These are phyloP conservation scores for Xenentodon cancila DNA, from an alignment of 2,797 vertebrate genomes.

Conservation along the genomic window DNA sequence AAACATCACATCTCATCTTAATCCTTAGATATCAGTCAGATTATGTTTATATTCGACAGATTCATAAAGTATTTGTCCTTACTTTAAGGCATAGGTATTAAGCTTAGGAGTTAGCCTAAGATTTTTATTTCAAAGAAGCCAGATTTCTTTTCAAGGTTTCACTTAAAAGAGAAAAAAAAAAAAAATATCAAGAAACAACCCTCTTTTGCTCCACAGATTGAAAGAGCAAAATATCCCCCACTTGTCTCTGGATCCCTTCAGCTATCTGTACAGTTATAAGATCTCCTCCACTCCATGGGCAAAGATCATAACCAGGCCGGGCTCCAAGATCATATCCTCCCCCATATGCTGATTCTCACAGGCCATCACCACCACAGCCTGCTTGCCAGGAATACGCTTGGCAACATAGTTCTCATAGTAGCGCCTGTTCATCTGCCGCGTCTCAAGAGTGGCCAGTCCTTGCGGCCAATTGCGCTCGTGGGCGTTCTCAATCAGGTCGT, in stretches of 20 bases:
- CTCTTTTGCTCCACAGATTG: constrained; percentile 33
- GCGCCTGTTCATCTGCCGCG: constrained; percentile 96
- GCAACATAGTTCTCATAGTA: constrained; percentile 99
- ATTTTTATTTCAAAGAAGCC: constrained; percentile 63
- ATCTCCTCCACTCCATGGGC: constrained; percentile 97
- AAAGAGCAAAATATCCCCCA: constrained; percentile 39
- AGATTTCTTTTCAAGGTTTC: constrained; percentile 50
- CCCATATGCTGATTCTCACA: constrained; percentile 99
- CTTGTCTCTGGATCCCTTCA: constrained; percentile 45
- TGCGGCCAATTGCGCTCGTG: constrained; percentile 98
- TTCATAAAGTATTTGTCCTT: constrained; percentile 67
- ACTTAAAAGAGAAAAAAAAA: constrained; percentile 34
- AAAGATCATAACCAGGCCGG: constrained; percentile 98
- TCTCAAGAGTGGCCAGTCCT: constrained; percentile 96
- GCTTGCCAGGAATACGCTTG: constrained; percentile 97
- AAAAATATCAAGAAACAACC: constrained; percentile 27
- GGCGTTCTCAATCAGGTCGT: constrained; percentile 97
- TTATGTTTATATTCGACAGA: constrained; percentile 65
- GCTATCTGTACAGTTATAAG: constrained; percentile 72
- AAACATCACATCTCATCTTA: constrained; percentile 58
- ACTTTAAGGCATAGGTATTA: constrained; percentile 79
- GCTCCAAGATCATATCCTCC: constrained; percentile 98
- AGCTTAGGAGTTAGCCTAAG: constrained; percentile 57
- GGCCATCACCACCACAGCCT: constrained; percentile 98
- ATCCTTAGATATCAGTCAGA: constrained; percentile 64